Percentiles rank a stretch among this genome's conserved stretches.
Evolutionary conservation across 2,113 vertebrate species (phyloP).

Genomic region (Polypterus senegalus): DNA sequence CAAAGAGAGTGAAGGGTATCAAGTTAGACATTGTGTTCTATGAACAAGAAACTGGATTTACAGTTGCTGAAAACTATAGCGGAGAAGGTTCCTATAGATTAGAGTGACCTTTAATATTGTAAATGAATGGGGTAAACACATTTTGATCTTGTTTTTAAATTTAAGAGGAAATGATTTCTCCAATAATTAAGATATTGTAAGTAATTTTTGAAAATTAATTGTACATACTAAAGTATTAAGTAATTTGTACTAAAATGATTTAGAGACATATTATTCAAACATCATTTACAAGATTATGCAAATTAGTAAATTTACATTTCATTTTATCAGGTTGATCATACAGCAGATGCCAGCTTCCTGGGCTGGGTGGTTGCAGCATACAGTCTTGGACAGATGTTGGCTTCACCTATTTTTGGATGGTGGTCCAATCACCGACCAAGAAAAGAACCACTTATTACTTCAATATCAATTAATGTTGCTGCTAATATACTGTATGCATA

Average conservation of each 20-base stretch:
- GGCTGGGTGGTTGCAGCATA: conserved; percentile 93
- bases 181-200: not conserved
- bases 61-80: no score
- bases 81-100: no score
- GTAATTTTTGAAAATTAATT: not conserved
- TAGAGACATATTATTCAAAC: not conserved
- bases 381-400: conserved; percentile 87
- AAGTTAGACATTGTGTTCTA: no score
- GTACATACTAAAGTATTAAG: not conserved
- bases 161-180: no score
- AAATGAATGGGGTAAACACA: no score
- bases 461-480: conserved; percentile 70
- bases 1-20: no score
- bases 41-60: no score
- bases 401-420: conserved; percentile 79
- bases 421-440: conserved; percentile 87
- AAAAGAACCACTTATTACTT: conserved; percentile 72
- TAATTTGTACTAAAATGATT: not conserved
- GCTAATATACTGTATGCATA: conserved; percentile 87
- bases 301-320: conserved; percentile 7
- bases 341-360: conserved; percentile 70
- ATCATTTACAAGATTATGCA: not conserved
- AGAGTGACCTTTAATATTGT: no score
- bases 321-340: conserved; percentile 63
- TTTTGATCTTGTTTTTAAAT: no score